Evolutionary conservation across 2,113 vertebrate species (phyloP).

Genomic region (Peucedramus taeniatus): DNA sequence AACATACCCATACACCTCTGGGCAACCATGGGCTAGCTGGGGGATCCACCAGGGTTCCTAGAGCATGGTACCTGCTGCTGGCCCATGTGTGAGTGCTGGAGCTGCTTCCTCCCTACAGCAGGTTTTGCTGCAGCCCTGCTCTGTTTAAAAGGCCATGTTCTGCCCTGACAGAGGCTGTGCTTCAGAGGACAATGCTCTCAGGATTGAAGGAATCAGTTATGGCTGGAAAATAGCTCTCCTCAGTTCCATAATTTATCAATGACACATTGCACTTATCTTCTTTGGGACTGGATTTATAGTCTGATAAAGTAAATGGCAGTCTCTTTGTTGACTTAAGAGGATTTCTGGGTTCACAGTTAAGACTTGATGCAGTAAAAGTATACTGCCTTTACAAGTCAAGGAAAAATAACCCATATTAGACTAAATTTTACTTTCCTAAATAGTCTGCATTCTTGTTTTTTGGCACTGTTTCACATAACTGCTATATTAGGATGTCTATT

Average conservation of each 20-base stretch:
- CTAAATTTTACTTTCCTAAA: background rate
- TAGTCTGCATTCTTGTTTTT: background rate
- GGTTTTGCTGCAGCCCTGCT: background rate
- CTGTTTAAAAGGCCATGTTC: background rate
- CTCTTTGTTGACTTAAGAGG: background rate
- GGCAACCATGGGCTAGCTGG: background rate
- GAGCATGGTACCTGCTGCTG: background rate
- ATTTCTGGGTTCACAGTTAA: background rate
- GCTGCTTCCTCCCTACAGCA: background rate
- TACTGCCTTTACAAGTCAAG: background rate
- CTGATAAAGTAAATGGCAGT: constrained; percentile 3
- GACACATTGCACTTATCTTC: background rate
- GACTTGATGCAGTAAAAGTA: background rate
- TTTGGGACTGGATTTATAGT: background rate
- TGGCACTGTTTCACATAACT: background rate
- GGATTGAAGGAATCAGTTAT: background rate
- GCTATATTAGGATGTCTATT: background rate
- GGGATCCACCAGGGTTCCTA: background rate
- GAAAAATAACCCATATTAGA: background rate
- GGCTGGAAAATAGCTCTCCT: background rate
- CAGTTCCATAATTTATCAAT: background rate
- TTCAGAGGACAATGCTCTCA: background rate
- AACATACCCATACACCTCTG: background rate
- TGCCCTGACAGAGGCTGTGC: background rate
- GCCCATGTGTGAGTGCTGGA: background rate